Percentiles rank a stretch among this genome's conserved stretches.
phyloP scores from a whole-genome alignment of 2,113 vertebrate genomes.

The Rousettus leschenaultii region DNA sequence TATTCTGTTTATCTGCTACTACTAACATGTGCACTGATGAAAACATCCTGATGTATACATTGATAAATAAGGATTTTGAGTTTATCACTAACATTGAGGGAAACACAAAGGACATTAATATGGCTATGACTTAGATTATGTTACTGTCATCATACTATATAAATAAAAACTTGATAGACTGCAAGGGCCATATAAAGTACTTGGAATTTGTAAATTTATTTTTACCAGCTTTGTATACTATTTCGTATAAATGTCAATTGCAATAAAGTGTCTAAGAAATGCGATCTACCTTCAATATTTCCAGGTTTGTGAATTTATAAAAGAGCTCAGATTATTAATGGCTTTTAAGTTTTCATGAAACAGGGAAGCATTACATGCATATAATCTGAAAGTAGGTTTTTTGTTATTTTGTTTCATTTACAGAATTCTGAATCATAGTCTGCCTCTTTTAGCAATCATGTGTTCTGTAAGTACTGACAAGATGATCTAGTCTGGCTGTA shows the following conservation, averaged over 20 bases:
- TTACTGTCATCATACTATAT: neutral
- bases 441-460: neutral
- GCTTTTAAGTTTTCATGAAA: neutral
- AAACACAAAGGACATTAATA: neutral
- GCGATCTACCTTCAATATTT: slow-evolving; percentile 37
- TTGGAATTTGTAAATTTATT: slow-evolving; percentile 39
- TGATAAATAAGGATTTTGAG: neutral
- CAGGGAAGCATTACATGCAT: neutral
- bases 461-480: neutral
- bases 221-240: neutral
- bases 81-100: neutral
- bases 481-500: neutral
- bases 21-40: neutral
- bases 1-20: slow-evolving; percentile 14
- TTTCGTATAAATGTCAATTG: slow-evolving; percentile 65
- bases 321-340: slow-evolving; percentile 18
- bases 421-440: neutral
- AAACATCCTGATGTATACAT: neutral
- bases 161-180: slow-evolving; percentile 31
- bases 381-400: neutral
- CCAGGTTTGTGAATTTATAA: slow-evolving; percentile 63
- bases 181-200: neutral
- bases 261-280: slow-evolving; percentile 46
- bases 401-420: neutral
- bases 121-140: neutral